phyloP scores from a whole-genome alignment of 2,888 invertebrate genomes.

The Spialia ferax region DNA sequence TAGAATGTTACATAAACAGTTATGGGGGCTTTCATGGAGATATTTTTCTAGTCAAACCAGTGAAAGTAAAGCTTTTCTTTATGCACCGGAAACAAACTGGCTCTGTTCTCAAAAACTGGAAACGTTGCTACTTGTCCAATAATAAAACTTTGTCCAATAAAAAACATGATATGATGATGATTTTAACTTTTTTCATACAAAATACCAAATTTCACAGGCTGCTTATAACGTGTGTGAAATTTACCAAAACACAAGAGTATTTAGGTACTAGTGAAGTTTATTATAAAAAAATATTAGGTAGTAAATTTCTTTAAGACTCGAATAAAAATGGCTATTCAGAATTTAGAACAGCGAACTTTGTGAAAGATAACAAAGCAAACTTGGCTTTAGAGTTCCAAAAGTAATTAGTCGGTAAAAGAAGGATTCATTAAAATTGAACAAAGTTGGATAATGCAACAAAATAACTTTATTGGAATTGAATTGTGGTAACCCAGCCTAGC shows the following conservation, averaged over 20 bases:
- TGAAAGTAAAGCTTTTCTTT: conserved; percentile 31
- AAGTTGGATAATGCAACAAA: background rate
- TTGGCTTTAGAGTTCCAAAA: background rate
- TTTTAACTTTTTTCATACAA: conserved; percentile 7
- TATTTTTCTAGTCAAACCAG: conserved; percentile 23
- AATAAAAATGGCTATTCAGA: background rate
- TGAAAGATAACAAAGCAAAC: background rate
- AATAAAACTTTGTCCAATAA: conserved; percentile 23
- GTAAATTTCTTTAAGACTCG: background rate
- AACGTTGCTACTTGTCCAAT: conserved; percentile 10
- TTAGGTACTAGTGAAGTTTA: too few relatives aligned
- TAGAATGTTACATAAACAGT: conserved; percentile 2
- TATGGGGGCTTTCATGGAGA: conserved; percentile 4
- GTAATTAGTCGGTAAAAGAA: background rate
- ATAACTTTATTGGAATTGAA: too few relatives aligned
- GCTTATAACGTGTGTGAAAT: background rate
- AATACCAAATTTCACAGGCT: background rate
- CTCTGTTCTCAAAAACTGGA: conserved; percentile 33
- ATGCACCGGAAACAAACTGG: conserved; percentile 29
- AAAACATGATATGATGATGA: conserved; percentile 7
- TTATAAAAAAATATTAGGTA: too few relatives aligned
- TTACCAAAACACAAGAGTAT: background rate
- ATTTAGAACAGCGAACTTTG: background rate
- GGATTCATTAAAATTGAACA: too few relatives aligned
- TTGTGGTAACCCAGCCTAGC: too few relatives aligned